Evolutionary conservation across 2,113 vertebrate genomes (phyloP).

Genomic region (Urocitellus parryii): DNA sequence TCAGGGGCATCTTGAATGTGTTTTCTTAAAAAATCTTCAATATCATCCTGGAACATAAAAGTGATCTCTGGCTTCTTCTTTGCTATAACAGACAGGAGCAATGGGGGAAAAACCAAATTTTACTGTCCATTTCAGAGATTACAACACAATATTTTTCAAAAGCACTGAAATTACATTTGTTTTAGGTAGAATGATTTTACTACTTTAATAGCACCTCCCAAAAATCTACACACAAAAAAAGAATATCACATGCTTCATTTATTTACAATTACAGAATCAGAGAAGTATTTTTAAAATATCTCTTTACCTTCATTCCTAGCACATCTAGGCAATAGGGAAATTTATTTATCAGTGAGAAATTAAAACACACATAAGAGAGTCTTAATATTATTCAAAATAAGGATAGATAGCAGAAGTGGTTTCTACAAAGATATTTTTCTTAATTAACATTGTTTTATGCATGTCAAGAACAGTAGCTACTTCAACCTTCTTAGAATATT

Average conservation of each 20-base stretch:
- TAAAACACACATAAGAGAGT: neutral
- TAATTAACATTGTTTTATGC: constrained; percentile 14
- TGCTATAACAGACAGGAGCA: constrained; percentile 83
- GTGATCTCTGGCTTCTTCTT: constrained; percentile 89
- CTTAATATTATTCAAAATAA: constrained; percentile 12
- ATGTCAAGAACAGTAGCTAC: neutral
- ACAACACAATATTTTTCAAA: constrained; percentile 53
- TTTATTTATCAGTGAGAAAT: constrained; percentile 42
- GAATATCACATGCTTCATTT: constrained; percentile 31
- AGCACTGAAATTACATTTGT: constrained; percentile 41
- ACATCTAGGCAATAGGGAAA: neutral
- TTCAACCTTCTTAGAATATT: constrained; percentile 24
- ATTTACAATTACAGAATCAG: constrained; percentile 35
- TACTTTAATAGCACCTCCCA: constrained; percentile 39
- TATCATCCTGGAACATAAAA: constrained; percentile 94
- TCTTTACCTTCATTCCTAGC: neutral
- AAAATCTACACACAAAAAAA: constrained; percentile 48
- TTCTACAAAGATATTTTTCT: neutral
- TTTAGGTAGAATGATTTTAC: constrained; percentile 66
- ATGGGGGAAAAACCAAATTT: constrained; percentile 30
- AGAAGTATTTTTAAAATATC: constrained; percentile 43
- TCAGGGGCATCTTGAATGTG: constrained; percentile 92
- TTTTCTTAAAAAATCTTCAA: constrained; percentile 91
- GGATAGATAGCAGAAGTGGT: neutral
- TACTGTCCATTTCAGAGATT: constrained; percentile 61